Evolutionary conservation across 2,797 vertebrate species (phyloP).

Genomic region (Chrysocyon brachyurus): DNA sequence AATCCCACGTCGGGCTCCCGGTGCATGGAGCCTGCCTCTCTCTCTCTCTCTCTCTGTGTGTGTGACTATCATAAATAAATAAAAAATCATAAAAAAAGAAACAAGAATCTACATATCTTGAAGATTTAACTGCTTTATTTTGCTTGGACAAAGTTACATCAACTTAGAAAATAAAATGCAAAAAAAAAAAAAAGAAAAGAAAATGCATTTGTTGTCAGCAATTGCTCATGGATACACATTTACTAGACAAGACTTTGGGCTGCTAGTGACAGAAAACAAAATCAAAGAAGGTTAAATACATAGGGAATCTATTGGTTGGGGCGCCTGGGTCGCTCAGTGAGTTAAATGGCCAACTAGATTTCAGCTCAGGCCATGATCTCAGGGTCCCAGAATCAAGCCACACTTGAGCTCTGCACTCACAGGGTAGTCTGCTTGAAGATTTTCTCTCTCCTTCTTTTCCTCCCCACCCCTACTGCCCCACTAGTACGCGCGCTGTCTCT

Average conservation of each 20-base stretch:
- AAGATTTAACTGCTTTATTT: background rate
- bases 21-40: too few species aligned
- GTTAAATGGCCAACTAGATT: background rate
- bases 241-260: background rate
- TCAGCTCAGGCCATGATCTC: background rate
- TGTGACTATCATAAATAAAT: too few species aligned
- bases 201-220: background rate
- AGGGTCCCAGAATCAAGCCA: background rate
- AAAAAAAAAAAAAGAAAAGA: background rate
- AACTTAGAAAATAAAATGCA: background rate
- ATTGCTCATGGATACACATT: background rate
- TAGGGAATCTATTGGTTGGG: background rate
- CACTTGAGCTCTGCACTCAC: background rate
- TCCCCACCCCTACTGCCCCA: background rate
- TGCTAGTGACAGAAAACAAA: background rate
- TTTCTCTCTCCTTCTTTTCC: background rate
- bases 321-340: background rate
- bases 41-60: too few species aligned
- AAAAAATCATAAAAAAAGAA: background rate
- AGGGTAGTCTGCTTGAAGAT: background rate
- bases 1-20: too few species aligned
- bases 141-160: background rate
- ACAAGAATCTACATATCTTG: background rate
- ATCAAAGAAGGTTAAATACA: background rate
- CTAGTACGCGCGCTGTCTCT: rapidly evolving